phyloP scores from a whole-genome alignment of 2,797 vertebrate genomes.

The Pelodytes ibericus region DNA sequence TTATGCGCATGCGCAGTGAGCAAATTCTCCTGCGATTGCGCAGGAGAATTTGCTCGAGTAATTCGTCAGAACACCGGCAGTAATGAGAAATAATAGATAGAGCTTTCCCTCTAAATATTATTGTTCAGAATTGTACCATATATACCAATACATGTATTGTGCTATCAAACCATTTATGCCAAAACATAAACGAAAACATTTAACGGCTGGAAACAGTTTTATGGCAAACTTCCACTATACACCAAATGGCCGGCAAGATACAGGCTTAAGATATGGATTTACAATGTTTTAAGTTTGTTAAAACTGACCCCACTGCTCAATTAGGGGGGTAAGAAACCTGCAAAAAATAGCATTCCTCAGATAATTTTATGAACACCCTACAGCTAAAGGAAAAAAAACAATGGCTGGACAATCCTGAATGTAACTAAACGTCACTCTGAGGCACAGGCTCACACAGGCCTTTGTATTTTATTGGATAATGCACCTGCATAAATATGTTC shows the following conservation, averaged over 20 bases:
- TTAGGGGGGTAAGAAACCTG: conserved; percentile 8
- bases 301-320: not conserved
- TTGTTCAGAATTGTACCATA: no score
- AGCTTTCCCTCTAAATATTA: no score
- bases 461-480: conserved; percentile 26
- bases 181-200: no score
- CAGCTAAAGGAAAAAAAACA: conserved; percentile 43
- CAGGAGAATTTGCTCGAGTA: no score
- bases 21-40: no score
- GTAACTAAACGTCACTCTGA: conserved; percentile 8
- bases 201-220: conserved; percentile 9
- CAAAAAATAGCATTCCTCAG: conserved; percentile 41
- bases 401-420: not conserved
- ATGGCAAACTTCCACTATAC: not conserved
- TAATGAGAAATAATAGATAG: no score
- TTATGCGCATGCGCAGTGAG: no score
- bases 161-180: no score
- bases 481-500: not conserved
- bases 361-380: conserved; percentile 46
- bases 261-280: conserved; percentile 24
- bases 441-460: conserved; percentile 24
- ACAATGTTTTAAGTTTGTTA: conserved; percentile 11
- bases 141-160: no score
- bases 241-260: not conserved
- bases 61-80: no score